Evolutionary conservation across 2,113 vertebrate species (phyloP).

Genomic region (Phodopus roborovskii): DNA sequence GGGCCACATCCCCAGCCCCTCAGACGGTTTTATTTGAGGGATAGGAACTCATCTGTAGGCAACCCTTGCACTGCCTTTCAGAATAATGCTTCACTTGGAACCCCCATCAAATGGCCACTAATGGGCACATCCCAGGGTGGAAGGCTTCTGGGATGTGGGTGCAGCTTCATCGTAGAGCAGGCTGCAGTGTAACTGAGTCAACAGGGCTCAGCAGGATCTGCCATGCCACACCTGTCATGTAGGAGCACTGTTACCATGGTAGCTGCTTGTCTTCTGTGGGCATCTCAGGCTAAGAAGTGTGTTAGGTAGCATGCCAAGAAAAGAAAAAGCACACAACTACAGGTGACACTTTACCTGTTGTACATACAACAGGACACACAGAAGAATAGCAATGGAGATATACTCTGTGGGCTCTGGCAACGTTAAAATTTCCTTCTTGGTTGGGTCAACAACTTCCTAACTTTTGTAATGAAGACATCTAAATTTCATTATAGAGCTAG

Average conservation of each 20-base stretch:
- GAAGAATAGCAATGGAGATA: not conserved
- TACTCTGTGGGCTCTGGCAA: not conserved
- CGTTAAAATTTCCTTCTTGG: not conserved
- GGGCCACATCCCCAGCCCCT: not conserved
- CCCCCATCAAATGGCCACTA: not conserved
- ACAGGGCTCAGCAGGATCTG: not conserved
- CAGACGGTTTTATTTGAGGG: not conserved
- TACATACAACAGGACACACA: not conserved
- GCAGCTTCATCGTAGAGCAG: not conserved
- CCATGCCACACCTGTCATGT: fast-evolving
- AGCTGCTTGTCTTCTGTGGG: not conserved
- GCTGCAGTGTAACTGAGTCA: not conserved
- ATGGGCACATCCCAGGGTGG: not conserved
- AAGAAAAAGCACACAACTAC: not conserved
- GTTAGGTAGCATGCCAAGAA: not conserved
- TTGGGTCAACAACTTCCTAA: not conserved
- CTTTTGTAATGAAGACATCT: not conserved
- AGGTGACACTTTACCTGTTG: not conserved
- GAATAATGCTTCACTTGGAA: not conserved
- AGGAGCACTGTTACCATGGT: not conserved
- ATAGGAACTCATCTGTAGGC: not conserved
- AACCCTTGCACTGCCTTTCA: not conserved
- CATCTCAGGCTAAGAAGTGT: not conserved
- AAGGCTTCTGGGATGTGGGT: fast-evolving
- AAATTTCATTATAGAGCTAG: not conserved